A percentile compares a stretch with the other conserved stretches of the same genome.
phyloP scores from a whole-genome alignment of 2,888 invertebrate species.

The Chymomyza amoena region DNA sequence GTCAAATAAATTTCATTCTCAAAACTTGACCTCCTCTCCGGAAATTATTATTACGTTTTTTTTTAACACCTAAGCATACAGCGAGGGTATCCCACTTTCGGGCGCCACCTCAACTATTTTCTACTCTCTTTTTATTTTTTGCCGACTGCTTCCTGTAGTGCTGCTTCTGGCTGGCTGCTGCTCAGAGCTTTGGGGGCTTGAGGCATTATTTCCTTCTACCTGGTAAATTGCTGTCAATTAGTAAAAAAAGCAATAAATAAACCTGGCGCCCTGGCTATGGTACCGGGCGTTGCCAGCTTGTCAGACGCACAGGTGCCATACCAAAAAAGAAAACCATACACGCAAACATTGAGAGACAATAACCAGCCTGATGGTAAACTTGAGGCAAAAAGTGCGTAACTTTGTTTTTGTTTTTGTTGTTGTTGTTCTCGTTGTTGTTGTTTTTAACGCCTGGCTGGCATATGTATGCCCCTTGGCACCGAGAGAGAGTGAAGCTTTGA shows the following conservation, averaged over 20 bases:
- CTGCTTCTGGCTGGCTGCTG: constrained; percentile 35
- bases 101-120: too few species aligned
- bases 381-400: constrained; percentile 22
- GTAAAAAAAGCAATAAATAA: constrained; percentile 69
- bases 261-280: constrained; percentile 31
- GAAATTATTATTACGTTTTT: too few species aligned
- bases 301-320: neutral
- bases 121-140: neutral
- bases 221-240: constrained; percentile 73
- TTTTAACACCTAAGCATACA: too few species aligned
- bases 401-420: constrained; percentile 3
- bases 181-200: neutral
- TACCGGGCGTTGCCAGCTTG: neutral
- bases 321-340: neutral
- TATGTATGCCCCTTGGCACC: neutral
- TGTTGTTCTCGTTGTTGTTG: neutral
- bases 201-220: constrained; percentile 30
- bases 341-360: neutral
- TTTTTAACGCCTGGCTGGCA: neutral
- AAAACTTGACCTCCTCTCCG: too few species aligned
- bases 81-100: too few species aligned
- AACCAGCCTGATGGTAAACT: neutral
- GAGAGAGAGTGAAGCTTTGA: constrained; percentile 31
- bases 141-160: constrained; percentile 6
- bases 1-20: too few species aligned